phyloP scores from a whole-genome alignment of 92 coral and sea anemone genomes.

The Epizoanthus fatuus region DNA sequence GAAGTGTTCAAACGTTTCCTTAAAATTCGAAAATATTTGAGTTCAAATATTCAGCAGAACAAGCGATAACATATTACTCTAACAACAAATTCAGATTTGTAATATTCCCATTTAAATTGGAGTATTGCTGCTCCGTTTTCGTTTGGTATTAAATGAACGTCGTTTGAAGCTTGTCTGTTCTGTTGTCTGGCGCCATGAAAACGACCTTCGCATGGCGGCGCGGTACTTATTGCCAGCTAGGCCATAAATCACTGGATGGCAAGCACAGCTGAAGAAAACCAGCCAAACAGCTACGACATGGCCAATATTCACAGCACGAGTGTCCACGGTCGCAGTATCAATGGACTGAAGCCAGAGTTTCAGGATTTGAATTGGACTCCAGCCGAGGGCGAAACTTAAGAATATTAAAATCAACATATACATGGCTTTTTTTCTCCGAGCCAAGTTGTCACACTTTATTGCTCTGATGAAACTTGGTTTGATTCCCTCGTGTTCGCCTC shows the following conservation, averaged over 20 bases:
- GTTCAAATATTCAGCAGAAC: too few species aligned
- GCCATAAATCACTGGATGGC: conserved; percentile 86
- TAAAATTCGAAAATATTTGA: too few species aligned
- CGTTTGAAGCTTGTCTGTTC: conserved; percentile 8
- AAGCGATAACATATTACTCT: too few species aligned
- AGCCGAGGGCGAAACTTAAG: conserved; percentile 60
- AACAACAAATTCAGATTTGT: too few species aligned
- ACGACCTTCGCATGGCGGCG: conserved; percentile 65
- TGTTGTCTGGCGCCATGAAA: conserved; percentile 48
- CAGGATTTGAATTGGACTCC: conserved; percentile 66
- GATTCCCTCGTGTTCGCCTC: not conserved
- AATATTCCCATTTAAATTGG: too few species aligned
- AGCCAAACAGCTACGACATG: conserved; percentile 58
- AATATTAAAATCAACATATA: conserved; percentile 75
- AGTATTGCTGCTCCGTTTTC: conserved; percentile 5
- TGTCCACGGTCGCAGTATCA: not conserved
- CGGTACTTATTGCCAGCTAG: conserved; percentile 80
- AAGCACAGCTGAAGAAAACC: conserved; percentile 66
- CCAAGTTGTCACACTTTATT: conserved; percentile 49
- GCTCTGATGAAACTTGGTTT: not conserved
- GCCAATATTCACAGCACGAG: conserved; percentile 45
- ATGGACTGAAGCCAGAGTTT: conserved; percentile 54
- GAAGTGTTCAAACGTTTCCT: too few species aligned
- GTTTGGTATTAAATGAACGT: not conserved
- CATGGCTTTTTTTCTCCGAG: conserved; percentile 77